These are phyloP conservation scores for Steatornis caripensis DNA, from an alignment of 2,113 vertebrate genomes.

Conservation along the genomic window DNA sequence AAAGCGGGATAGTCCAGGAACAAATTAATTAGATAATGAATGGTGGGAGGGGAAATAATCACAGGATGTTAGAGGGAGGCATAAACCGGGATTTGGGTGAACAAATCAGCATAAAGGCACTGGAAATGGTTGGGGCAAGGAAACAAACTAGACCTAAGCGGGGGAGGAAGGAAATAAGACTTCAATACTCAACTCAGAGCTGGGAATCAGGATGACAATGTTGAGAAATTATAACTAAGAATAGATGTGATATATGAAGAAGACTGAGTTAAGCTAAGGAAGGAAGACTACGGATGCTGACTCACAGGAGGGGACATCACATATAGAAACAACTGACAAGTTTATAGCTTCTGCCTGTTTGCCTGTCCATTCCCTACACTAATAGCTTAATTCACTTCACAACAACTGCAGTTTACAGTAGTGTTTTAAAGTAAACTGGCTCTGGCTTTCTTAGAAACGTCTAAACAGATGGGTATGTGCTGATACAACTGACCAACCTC, in stretches of 20 bases:
- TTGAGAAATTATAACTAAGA: not conserved
- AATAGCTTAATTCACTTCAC: not conserved
- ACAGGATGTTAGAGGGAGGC: not conserved
- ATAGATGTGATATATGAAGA: not conserved
- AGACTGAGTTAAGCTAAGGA: not conserved
- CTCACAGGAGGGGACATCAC: not conserved
- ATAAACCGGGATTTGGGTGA: not conserved
- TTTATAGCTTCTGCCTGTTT: not conserved
- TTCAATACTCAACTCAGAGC: not conserved
- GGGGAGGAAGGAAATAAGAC: not conserved
- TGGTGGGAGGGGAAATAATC: not conserved
- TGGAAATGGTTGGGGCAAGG: not conserved
- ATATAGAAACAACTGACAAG: not conserved
- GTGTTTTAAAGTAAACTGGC: not conserved
- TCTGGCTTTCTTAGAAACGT: not conserved
- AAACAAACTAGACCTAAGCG: not conserved
- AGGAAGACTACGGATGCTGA: not conserved
- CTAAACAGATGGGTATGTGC: not conserved
- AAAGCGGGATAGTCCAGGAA: not conserved
- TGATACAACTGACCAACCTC: not conserved
- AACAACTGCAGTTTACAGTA: not conserved
- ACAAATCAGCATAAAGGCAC: not conserved
- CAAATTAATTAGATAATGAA: not conserved
- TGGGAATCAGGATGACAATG: not conserved
- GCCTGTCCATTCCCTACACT: not conserved